Evolutionary conservation across 2,888 invertebrate species (phyloP), one percentile per base, ranked within the genome.

Genomic region (Megaustenia siamemsis): DNA sequence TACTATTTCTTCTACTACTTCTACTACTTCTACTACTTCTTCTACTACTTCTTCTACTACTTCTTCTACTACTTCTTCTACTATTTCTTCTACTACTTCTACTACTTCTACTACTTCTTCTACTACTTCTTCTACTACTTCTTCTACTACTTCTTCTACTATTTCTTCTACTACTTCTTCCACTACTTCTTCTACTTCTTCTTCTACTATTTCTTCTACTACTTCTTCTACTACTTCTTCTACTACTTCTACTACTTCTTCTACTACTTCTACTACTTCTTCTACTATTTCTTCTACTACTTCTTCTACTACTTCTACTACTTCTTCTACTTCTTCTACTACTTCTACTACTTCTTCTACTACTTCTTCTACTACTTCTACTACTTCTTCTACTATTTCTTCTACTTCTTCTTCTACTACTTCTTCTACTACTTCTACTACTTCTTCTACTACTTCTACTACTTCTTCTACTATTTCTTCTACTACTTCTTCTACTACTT

Each of bases 371-470:
- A 8, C 18, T 8, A 12, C 18, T 18, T 18, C 18, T 49, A 12
- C 10, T 35, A 12, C 10, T 35, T 40, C 10, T 35, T 12, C 40
- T 73, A 24, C 40, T 73, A 24, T 24, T 73, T 12, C 40, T 73
- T 73, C 38, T 73, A 32, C 40, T 40, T 43, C 32, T 45, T 24
- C 66, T 69, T 43, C 69, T 68, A 43, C 69, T 43, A 68, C 69
- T 81, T n/a, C 32, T 49, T 45, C 71, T 69, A 45, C 53, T 69
- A 68, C 69, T 81, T 15, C 53, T 53, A 68, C 69, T 69, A 45
- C 53, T 69, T 35, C 53, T 53, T 38, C 43, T 43, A 68, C 69
- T 69, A n/a, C 45, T 43, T 69, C 71, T 60, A n/a, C 45, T 43
- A 0, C 53, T 53, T 49, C n/a, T n/a, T n/a, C n/a, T n/a, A n/a